Conservation (phyloP, 2,888 invertebrate species). For the Horisme vitalbata region DNA sequence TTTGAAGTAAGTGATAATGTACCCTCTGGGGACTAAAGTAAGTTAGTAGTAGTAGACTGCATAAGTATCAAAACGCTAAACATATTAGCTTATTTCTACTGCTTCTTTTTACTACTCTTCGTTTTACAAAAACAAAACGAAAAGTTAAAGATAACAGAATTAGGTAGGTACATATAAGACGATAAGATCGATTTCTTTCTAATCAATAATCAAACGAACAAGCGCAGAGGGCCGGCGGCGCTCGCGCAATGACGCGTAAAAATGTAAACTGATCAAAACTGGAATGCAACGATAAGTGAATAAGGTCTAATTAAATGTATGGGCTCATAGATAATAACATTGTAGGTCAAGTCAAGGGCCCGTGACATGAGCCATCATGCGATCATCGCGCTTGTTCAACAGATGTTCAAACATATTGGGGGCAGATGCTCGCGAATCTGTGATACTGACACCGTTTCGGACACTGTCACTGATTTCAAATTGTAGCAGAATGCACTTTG, state of each 20-base stretch:
- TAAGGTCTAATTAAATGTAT: conserved; percentile 72
- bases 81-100: too few relatives aligned
- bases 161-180: too few relatives aligned
- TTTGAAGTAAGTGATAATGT: too few relatives aligned
- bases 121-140: background rate
- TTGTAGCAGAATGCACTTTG: conserved; percentile 37
- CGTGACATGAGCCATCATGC: conserved; percentile 32
- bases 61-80: too few relatives aligned
- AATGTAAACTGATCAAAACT: conserved; percentile 66
- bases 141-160: background rate
- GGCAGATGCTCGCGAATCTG: conserved; percentile 65
- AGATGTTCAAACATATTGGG: conserved; percentile 68
- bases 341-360: conserved; percentile 61
- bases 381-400: conserved; percentile 50
- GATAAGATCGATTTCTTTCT: conserved; percentile 2
- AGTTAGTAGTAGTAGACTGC: too few relatives aligned
- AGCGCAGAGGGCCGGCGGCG: conserved; percentile 23
- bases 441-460: conserved; percentile 48
- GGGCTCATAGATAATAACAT: conserved; percentile 59
- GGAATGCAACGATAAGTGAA: conserved; percentile 72
- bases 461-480: conserved; percentile 47
- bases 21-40: too few relatives aligned
- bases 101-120: too few relatives aligned
- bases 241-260: conserved; percentile 58
- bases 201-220: conserved; percentile 10